These are phyloP conservation scores for Nasonia vitripennis DNA, from an alignment of 1,140 invertebrate species.

Conservation along the genomic window DNA sequence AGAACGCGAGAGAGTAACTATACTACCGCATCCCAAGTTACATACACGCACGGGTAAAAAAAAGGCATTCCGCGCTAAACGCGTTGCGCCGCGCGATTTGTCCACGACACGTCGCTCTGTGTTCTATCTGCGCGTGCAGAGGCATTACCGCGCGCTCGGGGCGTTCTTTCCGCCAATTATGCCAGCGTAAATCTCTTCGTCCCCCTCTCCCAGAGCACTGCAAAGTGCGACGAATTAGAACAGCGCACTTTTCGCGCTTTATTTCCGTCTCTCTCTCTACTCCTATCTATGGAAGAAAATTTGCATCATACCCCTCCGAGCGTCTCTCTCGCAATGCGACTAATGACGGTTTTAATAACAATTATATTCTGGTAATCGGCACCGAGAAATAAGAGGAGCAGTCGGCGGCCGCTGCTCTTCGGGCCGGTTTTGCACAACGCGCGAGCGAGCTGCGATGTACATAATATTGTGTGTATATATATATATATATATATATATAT, in stretches of 20 bases:
- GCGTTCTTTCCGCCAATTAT: conserved; percentile 15
- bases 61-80: not conserved
- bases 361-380: conserved; percentile 47
- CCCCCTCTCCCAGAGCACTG: not conserved
- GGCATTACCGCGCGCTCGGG: conserved; percentile 14
- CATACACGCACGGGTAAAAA: not conserved
- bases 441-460: not conserved
- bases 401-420: not conserved
- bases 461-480: too few relatives aligned
- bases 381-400: not conserved
- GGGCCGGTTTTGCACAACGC: conserved; percentile 38
- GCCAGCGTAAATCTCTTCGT: conserved; percentile 14
- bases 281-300: too few relatives aligned
- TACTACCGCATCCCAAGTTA: too few relatives aligned
- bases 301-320: not conserved
- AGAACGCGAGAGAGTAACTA: too few relatives aligned
- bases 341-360: conserved; percentile 35
- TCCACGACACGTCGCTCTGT: not conserved
- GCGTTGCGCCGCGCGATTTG: not conserved
- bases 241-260: not conserved
- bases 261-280: not conserved
- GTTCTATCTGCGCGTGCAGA: not conserved
- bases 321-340: not conserved
- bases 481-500: too few relatives aligned
- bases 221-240: conserved; percentile 1